Conservation (phyloP, 2,113 vertebrate species). For the Nicator chloris region DNA sequence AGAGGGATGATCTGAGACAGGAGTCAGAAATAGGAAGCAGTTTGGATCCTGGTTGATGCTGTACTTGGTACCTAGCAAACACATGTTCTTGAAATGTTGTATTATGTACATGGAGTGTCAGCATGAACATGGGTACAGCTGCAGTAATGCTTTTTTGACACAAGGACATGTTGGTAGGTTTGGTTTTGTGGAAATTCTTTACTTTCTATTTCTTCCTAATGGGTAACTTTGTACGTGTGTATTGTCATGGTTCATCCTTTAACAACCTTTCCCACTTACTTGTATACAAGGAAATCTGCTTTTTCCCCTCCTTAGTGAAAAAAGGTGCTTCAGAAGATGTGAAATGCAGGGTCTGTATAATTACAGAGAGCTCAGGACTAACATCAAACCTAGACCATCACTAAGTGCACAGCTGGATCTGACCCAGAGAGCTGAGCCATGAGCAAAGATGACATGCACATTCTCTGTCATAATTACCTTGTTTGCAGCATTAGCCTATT, state of each 20-base stretch:
- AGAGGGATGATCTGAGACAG: background rate
- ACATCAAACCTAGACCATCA: background rate
- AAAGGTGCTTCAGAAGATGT: background rate
- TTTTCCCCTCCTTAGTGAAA: background rate
- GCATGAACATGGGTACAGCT: background rate
- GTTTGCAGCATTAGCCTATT: background rate
- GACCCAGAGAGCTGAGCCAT: background rate
- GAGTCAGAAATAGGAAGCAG: background rate
- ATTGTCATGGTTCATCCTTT: background rate
- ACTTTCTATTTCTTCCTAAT: background rate
- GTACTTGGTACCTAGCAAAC: background rate
- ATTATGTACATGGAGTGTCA: background rate
- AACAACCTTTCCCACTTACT: background rate
- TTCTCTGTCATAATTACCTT: background rate
- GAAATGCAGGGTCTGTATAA: background rate
- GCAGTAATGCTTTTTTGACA: background rate
- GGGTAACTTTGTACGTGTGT: accelerated
- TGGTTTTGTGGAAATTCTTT: background rate
- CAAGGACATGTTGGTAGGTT: background rate
- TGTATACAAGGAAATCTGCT: background rate
- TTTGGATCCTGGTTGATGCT: background rate
- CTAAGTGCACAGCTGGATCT: background rate
- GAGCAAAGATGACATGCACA: background rate
- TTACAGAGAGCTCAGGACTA: background rate
- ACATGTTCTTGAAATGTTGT: background rate